phyloP scores from a whole-genome alignment of 2,888 invertebrate species.

The Cepaea hortensis region DNA sequence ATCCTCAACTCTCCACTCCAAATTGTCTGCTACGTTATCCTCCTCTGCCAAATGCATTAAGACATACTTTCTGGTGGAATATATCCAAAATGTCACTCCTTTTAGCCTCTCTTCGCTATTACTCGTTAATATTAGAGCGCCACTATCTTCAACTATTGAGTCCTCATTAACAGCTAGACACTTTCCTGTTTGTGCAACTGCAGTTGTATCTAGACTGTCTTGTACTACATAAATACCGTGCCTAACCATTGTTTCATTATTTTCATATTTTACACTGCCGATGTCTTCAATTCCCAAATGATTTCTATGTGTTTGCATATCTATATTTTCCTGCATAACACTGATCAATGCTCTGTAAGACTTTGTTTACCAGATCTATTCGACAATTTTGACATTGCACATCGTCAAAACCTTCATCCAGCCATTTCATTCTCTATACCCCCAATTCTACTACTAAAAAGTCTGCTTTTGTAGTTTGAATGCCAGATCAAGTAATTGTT shows the following conservation, averaged over 20 bases:
- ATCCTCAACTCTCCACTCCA: neutral
- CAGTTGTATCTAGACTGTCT: neutral
- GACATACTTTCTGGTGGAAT: too few species aligned
- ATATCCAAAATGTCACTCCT: too few species aligned
- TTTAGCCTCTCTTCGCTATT: neutral
- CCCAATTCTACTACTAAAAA: neutral
- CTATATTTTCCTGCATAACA: too few species aligned
- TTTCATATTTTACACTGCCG: neutral
- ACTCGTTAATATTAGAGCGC: neutral
- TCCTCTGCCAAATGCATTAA: neutral
- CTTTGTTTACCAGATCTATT: too few species aligned
- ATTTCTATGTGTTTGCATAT: too few species aligned
- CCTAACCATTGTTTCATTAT: neutral
- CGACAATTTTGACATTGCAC: neutral
- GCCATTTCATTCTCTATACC: too few species aligned
- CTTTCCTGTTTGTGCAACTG: neutral
- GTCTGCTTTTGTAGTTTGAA: neutral
- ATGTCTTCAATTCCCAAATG: neutral
- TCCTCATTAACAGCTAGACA: neutral
- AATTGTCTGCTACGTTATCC: neutral
- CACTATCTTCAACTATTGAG: conserved; percentile 5
- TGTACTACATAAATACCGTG: neutral
- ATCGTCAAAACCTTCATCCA: neutral
- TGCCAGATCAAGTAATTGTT: neutral
- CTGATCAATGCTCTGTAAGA: too few species aligned